These are phyloP conservation scores for Mus spicilegus DNA, from an alignment of 2,113 vertebrate genomes.

Conservation along the genomic window DNA sequence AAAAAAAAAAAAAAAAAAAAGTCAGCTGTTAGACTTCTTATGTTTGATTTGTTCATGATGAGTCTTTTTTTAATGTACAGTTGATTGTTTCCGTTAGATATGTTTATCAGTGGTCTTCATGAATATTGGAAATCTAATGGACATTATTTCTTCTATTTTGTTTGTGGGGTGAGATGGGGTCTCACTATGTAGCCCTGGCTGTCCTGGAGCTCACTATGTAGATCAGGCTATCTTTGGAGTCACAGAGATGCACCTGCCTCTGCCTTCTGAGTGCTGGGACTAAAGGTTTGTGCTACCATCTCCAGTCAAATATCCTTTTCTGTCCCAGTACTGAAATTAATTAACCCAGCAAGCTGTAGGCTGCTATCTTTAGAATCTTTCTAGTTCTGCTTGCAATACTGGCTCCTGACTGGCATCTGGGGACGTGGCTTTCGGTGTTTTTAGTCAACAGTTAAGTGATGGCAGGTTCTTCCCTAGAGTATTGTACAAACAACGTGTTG, in stretches of 20 bases:
- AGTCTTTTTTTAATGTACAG: neutral
- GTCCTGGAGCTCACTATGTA: neutral
- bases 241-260: neutral
- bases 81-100: neutral
- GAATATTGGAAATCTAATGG: neutral
- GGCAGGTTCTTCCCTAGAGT: neutral
- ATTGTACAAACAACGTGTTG: neutral
- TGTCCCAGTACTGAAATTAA: neutral
- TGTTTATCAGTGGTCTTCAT: neutral
- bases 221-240: neutral
- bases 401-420: neutral
- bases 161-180: neutral
- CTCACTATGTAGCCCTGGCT: neutral
- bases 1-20: neutral
- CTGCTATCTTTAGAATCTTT: slow-evolving; percentile 14
- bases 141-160: neutral
- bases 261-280: neutral
- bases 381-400: neutral
- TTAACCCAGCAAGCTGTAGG: neutral
- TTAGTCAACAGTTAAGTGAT: neutral
- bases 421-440: neutral
- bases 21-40: neutral
- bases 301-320: neutral
- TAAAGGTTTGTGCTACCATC: neutral
- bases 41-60: neutral